Evolutionary conservation across 2,888 invertebrate species (phyloP).

Genomic region (Fabriciana adippe): DNA sequence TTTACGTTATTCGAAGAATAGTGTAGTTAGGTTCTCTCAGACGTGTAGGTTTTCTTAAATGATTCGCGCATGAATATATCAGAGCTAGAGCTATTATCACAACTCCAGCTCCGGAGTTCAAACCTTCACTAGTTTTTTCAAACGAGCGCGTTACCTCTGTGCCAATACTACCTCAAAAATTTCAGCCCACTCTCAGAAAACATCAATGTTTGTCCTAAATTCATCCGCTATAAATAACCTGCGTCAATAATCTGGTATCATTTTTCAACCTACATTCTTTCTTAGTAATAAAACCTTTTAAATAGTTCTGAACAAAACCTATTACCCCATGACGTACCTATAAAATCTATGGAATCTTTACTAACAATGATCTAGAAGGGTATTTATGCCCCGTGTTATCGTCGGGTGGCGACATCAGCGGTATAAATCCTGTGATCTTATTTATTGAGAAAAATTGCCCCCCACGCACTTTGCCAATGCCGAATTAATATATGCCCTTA

Average conservation of each 20-base stretch:
- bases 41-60: no score
- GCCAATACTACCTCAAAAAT: no score
- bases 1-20: no score
- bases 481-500: constrained; percentile 34
- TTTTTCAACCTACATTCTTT: constrained; percentile 10
- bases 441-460: constrained; percentile 56
- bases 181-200: background rate
- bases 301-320: constrained; percentile 11
- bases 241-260: background rate
- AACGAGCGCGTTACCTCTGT: no score
- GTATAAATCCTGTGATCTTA: constrained; percentile 48
- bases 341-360: constrained; percentile 16
- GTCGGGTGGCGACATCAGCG: constrained; percentile 27
- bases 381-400: constrained; percentile 31
- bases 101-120: no score
- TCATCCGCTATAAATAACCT: constrained; percentile 3
- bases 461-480: constrained; percentile 37
- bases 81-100: no score
- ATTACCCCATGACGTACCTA: constrained; percentile 5
- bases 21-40: no score
- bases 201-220: background rate
- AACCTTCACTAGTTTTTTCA: no score
- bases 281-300: constrained; percentile 1
- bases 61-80: no score
- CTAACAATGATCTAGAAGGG: constrained; percentile 31